These are phyloP conservation scores for Drosophila neonasuta DNA, from an alignment of 2,888 invertebrate species.

Conservation along the genomic window DNA sequence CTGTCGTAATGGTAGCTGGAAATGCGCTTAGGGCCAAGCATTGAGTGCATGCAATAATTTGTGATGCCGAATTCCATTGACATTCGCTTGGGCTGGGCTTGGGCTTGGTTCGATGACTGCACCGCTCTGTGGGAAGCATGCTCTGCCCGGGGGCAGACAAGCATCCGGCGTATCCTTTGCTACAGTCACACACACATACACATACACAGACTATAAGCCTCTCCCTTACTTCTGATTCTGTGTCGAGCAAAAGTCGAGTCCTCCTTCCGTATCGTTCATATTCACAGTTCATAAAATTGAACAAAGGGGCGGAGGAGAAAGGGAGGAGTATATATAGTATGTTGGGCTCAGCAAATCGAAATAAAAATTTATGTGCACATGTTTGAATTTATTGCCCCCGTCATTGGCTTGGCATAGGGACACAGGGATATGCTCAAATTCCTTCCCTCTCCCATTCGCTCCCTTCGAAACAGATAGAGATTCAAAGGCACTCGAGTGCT, in stretches of 20 bases:
- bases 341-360: constrained; percentile 67
- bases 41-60: constrained; percentile 69
- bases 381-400: constrained; percentile 74
- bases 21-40: constrained; percentile 43
- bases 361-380: constrained; percentile 78
- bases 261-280: constrained; percentile 53
- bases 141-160: constrained; percentile 26
- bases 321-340: not conserved
- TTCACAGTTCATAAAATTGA: constrained; percentile 74
- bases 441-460: not conserved
- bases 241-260: constrained; percentile 34
- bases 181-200: constrained; percentile 8
- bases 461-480: constrained; percentile 2
- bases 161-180: constrained; percentile 34
- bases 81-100: constrained; percentile 3
- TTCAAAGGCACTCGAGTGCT: constrained; percentile 7
- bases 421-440: constrained; percentile 12
- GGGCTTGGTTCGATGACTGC: not conserved
- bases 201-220: not conserved
- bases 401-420: constrained; percentile 17
- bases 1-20: constrained; percentile 24
- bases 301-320: constrained; percentile 8
- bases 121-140: constrained; percentile 18
- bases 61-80: constrained; percentile 48
- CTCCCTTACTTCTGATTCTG: not conserved